Evolutionary conservation across 1,140 invertebrate species (phyloP), one percentile per base, ranked within the genome.

Genomic region (Drosophila tristis): DNA sequence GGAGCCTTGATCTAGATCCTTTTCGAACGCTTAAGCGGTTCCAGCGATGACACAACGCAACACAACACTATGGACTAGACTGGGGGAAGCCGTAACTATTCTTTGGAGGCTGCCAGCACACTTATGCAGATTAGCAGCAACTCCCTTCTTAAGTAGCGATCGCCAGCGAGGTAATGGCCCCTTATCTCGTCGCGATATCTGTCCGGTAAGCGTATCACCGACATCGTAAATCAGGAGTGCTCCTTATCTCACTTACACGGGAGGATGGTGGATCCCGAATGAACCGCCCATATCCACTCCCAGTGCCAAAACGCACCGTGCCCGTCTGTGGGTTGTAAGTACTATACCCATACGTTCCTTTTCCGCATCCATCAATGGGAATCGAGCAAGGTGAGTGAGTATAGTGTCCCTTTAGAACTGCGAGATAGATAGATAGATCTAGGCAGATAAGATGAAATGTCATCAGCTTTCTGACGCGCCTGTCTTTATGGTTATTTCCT

Each of bases 111-210:
- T 71, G 62, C 8, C 54, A 47, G 53, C 39, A 48, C 53, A 75
- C 64, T 86, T 51, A 43, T 20, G 43, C 23, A 51, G 45, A 58
- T 55, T 11, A 26, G 25, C 43, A 25, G 45, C 51, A 43, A 31
- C 72, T 42, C 15, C 29, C 45, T 39, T 49, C 63, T 67, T 75
- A 60, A 68, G 63, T 68, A 67, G 54, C 42, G 13, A 39, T 49
- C 29, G 45, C 29, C 26, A 45, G 53, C 23, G 26, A 29, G 31
- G 31, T 9, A 31, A 31, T 9, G 8, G 20, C 57, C 4, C 15
- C 44, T 75, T 75, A 75, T 75, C 72, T 75, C 8, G n/a, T n/a
- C 50, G 39, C 29, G 71, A 66, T 75, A 75, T 65, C 60, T 65
- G 15, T 43, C 35, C 58, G 43, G 61, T 59, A 49, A 51, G 59